A percentile compares a stretch with the other conserved stretches of the same genome.
Evolutionary conservation across 1,140 invertebrate species (phyloP).

Genomic region (Vollenhovia emeryi): DNA sequence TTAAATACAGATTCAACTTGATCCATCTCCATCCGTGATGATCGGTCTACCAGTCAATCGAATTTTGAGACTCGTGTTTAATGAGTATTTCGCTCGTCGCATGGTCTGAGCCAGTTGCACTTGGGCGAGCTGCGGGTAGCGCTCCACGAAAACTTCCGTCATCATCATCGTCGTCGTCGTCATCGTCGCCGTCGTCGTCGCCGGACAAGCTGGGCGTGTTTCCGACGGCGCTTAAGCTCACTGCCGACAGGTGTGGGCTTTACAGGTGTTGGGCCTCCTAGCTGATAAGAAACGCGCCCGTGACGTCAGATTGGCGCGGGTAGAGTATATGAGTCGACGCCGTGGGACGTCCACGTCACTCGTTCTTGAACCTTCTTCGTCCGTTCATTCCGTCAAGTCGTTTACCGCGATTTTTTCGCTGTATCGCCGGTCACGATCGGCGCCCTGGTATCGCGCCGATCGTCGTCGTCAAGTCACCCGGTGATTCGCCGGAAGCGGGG

Average conservation of each 20-base stretch:
- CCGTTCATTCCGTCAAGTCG: slow-evolving; percentile 72
- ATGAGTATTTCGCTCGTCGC: no score
- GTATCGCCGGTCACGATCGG: neutral
- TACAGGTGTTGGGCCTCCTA: slow-evolving; percentile 74
- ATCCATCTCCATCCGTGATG: no score
- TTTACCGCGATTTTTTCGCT: slow-evolving; percentile 42
- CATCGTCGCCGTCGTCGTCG: slow-evolving; percentile 4
- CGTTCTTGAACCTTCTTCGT: slow-evolving; percentile 79
- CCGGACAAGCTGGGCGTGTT: slow-evolving; percentile 61
- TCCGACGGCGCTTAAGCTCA: slow-evolving; percentile 63
- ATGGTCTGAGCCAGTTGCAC: no score
- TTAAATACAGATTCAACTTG: no score
- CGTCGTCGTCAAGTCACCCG: neutral
- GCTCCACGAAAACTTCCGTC: slow-evolving; percentile 25
- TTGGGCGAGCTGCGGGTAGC: neutral
- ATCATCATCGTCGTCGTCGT: neutral
- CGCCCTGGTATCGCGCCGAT: neutral
- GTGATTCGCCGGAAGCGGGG: neutral
- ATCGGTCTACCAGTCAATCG: no score
- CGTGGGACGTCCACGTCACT: slow-evolving; percentile 83
- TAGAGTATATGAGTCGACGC: slow-evolving; percentile 84
- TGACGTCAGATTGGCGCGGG: slow-evolving; percentile 83
- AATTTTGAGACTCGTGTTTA: no score
- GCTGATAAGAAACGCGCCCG: slow-evolving; percentile 82
- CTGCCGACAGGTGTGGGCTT: slow-evolving; percentile 66